Evolutionary conservation across 2,888 invertebrate genomes (phyloP).

Genomic region (Tipula helvola): DNA sequence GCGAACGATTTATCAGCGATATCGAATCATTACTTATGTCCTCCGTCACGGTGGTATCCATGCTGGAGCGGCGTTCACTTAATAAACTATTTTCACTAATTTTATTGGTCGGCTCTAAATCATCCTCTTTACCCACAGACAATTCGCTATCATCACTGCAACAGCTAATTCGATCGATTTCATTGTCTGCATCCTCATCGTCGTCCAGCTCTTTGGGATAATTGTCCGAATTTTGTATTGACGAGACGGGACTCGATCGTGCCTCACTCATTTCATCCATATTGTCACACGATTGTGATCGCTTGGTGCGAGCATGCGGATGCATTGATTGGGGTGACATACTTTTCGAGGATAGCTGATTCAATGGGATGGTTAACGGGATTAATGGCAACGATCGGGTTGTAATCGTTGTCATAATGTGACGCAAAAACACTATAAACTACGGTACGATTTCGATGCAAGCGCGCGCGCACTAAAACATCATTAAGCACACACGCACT

Average conservation of each 20-base stretch:
- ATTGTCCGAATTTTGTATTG: conserved; percentile 12
- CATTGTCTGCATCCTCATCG: conserved; percentile 18
- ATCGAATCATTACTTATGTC: conserved; percentile 16
- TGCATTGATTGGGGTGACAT: neutral
- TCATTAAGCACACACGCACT: neutral
- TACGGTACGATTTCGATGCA: neutral
- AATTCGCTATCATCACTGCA: conserved; percentile 68
- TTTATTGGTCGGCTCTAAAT: conserved; percentile 12
- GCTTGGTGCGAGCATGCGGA: neutral
- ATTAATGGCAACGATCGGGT: conserved; percentile 18
- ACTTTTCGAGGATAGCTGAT: neutral
- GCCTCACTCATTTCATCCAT: conserved; percentile 12
- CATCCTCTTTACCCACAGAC: conserved; percentile 62
- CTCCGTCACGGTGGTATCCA: conserved; percentile 11
- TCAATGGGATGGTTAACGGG: conserved; percentile 12
- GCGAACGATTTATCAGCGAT: neutral
- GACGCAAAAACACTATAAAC: neutral
- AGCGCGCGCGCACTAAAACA: neutral
- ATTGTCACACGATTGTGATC: neutral
- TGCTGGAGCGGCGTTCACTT: neutral
- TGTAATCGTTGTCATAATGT: conserved; percentile 22
- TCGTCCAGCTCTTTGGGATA: conserved; percentile 18
- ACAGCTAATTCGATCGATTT: conserved; percentile 44
- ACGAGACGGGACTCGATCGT: conserved; percentile 15
- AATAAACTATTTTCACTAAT: neutral